Evolutionary conservation across 2,113 vertebrate species (phyloP).

Genomic region (Sander lucioperca): DNA sequence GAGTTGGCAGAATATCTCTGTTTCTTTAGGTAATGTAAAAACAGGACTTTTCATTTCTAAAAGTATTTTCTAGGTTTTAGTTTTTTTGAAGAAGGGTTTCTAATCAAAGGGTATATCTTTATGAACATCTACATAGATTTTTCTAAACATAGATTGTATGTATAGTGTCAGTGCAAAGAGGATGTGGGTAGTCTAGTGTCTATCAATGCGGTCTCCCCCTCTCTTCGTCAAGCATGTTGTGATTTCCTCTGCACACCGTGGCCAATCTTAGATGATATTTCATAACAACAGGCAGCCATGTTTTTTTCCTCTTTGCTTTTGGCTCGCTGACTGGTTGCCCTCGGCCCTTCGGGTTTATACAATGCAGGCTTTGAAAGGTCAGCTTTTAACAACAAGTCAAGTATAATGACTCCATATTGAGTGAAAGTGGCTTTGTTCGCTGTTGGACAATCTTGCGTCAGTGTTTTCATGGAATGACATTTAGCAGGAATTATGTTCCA

Average conservation of each 20-base stretch:
- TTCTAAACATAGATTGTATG: slow-evolving; percentile 44
- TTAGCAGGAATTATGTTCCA: slow-evolving; percentile 56
- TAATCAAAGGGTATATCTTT: not conserved
- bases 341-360: slow-evolving; percentile 55
- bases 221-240: slow-evolving; percentile 49
- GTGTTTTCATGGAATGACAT: slow-evolving; percentile 69
- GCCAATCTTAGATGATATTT: slow-evolving; percentile 55
- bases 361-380: slow-evolving; percentile 70
- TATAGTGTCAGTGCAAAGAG: slow-evolving; percentile 49
- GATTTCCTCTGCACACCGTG: slow-evolving; percentile 58
- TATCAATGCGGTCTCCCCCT: slow-evolving; percentile 50
- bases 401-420: slow-evolving; percentile 77
- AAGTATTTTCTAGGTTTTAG: not conserved
- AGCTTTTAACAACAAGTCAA: slow-evolving; percentile 76
- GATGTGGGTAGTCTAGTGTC: slow-evolving; percentile 70
- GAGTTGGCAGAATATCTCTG: slow-evolving; percentile 23
- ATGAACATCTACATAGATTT: not conserved
- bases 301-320: slow-evolving; percentile 46
- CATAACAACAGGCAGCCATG: slow-evolving; percentile 37
- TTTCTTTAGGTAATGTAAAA: slow-evolving; percentile 11
- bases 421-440: slow-evolving; percentile 73
- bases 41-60: not conserved
- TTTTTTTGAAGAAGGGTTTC: not conserved
- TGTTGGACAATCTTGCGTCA: slow-evolving; percentile 49
- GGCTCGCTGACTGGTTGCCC: slow-evolving; percentile 39